Evolutionary conservation across 2,797 vertebrate species (phyloP).

Genomic region (Fistularia commersonii): DNA sequence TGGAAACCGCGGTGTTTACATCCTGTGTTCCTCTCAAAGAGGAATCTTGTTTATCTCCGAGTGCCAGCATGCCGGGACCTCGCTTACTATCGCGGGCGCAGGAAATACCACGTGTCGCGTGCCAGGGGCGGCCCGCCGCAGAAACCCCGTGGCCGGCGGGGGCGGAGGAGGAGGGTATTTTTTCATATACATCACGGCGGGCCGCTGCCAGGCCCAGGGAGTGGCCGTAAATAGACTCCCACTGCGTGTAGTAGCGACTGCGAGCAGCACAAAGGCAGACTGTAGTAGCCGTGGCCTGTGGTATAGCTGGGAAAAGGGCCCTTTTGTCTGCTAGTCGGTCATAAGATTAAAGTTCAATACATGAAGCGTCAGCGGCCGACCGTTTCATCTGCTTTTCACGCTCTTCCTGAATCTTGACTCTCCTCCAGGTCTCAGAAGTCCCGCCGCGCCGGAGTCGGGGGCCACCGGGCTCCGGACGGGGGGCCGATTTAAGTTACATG

Average conservation of each 20-base stretch:
- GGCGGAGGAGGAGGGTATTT: slow-evolving; percentile 53
- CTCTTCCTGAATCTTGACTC: not conserved
- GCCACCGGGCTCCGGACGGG: too few relatives aligned
- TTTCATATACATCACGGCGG: slow-evolving; percentile 70
- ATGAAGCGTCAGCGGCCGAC: slow-evolving; percentile 10
- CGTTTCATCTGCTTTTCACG: not conserved
- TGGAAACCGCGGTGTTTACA: slow-evolving; percentile 54
- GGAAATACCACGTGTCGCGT: slow-evolving; percentile 69
- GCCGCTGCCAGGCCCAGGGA: slow-evolving; percentile 53
- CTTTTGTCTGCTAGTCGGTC: slow-evolving; percentile 50
- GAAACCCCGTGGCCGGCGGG: slow-evolving; percentile 44
- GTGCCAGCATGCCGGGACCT: slow-evolving; percentile 43
- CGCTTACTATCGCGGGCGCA: slow-evolving; percentile 58
- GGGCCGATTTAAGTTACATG: too few relatives aligned
- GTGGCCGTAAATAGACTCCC: slow-evolving; percentile 59
- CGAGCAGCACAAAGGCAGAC: slow-evolving; percentile 63
- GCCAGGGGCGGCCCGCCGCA: slow-evolving; percentile 66
- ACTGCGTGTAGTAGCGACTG: slow-evolving; percentile 59
- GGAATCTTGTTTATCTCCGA: slow-evolving; percentile 44
- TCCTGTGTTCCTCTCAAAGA: slow-evolving; percentile 45
- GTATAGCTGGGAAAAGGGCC: slow-evolving; percentile 23
- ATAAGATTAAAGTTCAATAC: slow-evolving; percentile 35
- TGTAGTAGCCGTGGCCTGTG: slow-evolving; percentile 45
- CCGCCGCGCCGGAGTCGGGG: too few relatives aligned
- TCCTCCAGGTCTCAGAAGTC: too few relatives aligned